Conservation (phyloP, 2,113 vertebrate genomes). For the Herpetotheres cachinnans region DNA sequence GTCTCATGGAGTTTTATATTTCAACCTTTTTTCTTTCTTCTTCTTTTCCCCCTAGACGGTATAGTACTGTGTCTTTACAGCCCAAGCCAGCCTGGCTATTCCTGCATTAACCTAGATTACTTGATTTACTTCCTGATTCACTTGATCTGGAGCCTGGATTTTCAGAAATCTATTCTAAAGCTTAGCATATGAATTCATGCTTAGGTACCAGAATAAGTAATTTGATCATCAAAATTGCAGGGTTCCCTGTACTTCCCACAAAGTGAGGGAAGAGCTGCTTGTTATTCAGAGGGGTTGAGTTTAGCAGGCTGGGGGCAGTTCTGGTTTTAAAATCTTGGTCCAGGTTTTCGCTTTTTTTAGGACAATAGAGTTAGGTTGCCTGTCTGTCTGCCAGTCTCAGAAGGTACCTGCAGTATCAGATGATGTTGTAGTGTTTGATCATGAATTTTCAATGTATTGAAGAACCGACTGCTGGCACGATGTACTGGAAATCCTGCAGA, state of each 20-base stretch:
- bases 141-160: not conserved
- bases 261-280: not conserved
- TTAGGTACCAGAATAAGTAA: not conserved
- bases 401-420: not conserved
- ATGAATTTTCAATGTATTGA: accelerated
- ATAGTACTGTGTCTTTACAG: not conserved
- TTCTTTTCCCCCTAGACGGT: not conserved
- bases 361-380: not conserved
- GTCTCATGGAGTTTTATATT: not conserved
- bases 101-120: not conserved
- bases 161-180: not conserved
- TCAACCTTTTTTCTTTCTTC: not conserved
- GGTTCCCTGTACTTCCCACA: not conserved
- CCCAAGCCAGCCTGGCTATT: not conserved
- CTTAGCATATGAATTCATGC: not conserved
- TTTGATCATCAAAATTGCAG: not conserved
- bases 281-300: not conserved
- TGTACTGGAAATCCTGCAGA: not conserved
- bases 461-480: not conserved
- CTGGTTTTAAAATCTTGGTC: not conserved
- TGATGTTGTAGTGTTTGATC: not conserved
- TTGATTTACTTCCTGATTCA: not conserved
- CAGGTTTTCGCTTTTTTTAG: not conserved
- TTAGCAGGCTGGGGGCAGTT: not conserved
- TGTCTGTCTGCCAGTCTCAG: not conserved